Evolutionary conservation across 2,888 invertebrate genomes (phyloP), one percentile per base, ranked within the genome.

Genomic region (Anodontia alba): DNA sequence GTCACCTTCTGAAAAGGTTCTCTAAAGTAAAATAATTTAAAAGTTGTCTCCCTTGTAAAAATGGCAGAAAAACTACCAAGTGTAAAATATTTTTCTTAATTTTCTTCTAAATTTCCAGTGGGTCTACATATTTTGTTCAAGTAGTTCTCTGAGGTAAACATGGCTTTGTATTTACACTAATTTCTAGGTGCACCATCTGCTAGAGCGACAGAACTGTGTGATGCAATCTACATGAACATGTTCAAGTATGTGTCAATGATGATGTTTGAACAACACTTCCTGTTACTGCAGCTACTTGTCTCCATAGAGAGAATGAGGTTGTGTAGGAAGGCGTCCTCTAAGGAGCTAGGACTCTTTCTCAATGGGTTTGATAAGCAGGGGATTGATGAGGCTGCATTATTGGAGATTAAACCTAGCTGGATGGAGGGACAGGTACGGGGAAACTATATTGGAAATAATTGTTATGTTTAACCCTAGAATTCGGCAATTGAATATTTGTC

Each of bases 181-280:
- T 74, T 54, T 74, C 8, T 82, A 93, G 93, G 93, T 69, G 92
- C 91, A 23, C 92, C 91, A 10, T 89, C 92, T 38, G 92, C 92
- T 1, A 83, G 94, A 76, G 91, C 93, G 15, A 90, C 91, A 75
- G 94, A 94, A 81, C 86, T 94, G 75, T 91, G 90, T 12, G 90
- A 93, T 78, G 93, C 93, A 8, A 90, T 91, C 57, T 92, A 91
- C 31, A 76, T 84, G 0, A 89, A 90, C 74, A 86, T 93, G 54
- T 91, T 91, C 83, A 87, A 88, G 17, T 90, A 90, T 73, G 88
- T 92, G 23, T 89, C 91, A 8, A 85, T 88, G 81, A 93, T 93
- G 92, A 92, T 93, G 93, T 93, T 93, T 88, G 93, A 93, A 72
- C 88, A 88, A 43, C 93, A 94, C 80, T 89, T 89, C 73, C 86